These are phyloP conservation scores for Columba livia DNA, from an alignment of 2,113 vertebrate genomes.

Conservation along the genomic window DNA sequence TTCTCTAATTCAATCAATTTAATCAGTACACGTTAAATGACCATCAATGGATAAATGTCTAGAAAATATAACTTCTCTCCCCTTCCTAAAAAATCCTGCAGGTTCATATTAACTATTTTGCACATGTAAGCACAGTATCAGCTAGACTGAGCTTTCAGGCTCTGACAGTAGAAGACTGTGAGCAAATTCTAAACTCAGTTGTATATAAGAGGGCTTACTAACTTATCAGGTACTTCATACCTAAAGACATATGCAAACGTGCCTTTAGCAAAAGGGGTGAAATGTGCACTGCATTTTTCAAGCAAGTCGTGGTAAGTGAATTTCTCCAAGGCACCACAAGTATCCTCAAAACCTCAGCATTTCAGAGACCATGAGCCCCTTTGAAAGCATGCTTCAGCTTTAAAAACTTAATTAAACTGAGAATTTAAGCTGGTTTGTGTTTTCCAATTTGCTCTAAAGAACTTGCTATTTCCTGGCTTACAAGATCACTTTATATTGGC, in stretches of 20 bases:
- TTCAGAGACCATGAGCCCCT: neutral
- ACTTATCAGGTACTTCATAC: neutral
- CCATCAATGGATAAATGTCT: neutral
- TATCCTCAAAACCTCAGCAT: neutral
- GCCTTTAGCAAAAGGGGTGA: neutral
- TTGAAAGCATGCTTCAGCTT: neutral
- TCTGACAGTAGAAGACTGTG: neutral
- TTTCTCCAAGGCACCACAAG: neutral
- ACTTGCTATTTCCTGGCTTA: neutral
- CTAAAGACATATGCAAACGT: neutral
- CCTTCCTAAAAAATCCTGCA: neutral
- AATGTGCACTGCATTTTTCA: neutral
- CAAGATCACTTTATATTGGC: neutral
- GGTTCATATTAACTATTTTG: neutral
- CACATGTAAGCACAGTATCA: accelerated
- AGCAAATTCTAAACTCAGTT: neutral
- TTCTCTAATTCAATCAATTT: neutral
- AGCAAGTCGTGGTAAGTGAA: neutral
- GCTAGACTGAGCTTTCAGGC: neutral
- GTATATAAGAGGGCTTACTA: neutral
- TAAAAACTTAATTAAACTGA: neutral
- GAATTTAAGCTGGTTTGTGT: neutral
- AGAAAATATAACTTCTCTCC: neutral
- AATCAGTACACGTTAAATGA: neutral
- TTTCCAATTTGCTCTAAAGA: neutral